These are phyloP conservation scores for Triplophysa tibetana DNA, from an alignment of 2,113 vertebrate genomes.

Conservation along the genomic window DNA sequence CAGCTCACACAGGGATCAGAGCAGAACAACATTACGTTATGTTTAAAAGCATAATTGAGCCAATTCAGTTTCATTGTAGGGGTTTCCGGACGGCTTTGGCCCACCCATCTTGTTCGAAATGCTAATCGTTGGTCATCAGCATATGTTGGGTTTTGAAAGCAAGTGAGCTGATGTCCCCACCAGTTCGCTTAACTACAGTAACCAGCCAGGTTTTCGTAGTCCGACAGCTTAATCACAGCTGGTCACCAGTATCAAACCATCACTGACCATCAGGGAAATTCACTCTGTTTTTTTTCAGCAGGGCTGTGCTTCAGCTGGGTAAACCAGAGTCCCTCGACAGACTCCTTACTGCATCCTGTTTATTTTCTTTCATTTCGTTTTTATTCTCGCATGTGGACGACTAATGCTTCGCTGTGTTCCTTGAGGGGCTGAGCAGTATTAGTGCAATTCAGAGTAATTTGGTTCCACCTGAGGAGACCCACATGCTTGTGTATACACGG, in stretches of 20 bases:
- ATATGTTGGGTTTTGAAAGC: too few species aligned
- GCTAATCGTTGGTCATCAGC: too few species aligned
- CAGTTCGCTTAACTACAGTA: too few species aligned
- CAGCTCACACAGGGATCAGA: background rate
- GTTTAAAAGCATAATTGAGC: slow-evolving; percentile 5
- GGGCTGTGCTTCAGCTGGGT: background rate
- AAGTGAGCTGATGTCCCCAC: too few species aligned
- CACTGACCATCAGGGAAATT: too few species aligned
- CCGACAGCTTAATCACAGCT: too few species aligned
- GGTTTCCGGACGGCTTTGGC: background rate
- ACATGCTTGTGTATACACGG: slow-evolving; percentile 66
- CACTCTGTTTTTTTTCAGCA: background rate
- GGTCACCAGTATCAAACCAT: too few species aligned
- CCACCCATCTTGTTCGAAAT: too few species aligned
- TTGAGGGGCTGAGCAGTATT: slow-evolving; percentile 47
- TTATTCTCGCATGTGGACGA: slow-evolving; percentile 58
- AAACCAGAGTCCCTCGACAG: slow-evolving; percentile 22
- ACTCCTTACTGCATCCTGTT: slow-evolving; percentile 59
- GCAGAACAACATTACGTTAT: background rate
- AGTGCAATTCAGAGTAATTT: slow-evolving; percentile 65
- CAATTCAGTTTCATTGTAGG: background rate
- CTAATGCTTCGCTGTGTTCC: slow-evolving; percentile 58
- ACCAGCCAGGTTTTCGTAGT: too few species aligned
- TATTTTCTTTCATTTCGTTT: slow-evolving; percentile 63
- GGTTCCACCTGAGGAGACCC: slow-evolving; percentile 72